A percentile compares a stretch with the other conserved stretches of the same genome.
phyloP scores from a whole-genome alignment of 2,888 invertebrate species.

The Leptinotarsa juncta region DNA sequence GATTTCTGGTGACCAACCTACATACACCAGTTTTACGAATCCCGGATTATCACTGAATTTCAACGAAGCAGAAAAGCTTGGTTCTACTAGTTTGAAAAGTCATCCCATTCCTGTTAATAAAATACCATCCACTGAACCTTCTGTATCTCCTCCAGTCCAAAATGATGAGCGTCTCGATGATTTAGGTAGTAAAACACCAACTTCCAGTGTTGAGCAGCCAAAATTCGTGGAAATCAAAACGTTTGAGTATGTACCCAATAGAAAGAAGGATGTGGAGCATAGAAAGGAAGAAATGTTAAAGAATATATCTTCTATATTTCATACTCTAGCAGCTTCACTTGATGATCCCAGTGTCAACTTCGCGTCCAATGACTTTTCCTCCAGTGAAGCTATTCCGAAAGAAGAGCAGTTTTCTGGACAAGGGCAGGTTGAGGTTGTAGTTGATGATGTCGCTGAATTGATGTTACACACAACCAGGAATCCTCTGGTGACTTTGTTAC shows the following conservation, averaged over 20 bases:
- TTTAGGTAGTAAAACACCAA: conserved; percentile 28
- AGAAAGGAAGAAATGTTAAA: conserved; percentile 65
- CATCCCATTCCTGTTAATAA: conserved; percentile 78
- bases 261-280: conserved; percentile 24
- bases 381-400: conserved; percentile 27
- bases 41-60: conserved; percentile 73
- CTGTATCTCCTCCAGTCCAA: conserved; percentile 18
- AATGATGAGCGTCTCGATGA: conserved; percentile 24
- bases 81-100: conserved; percentile 72
- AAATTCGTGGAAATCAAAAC: conserved; percentile 57
- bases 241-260: conserved; percentile 47
- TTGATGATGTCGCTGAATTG: conserved; percentile 59
- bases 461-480: conserved; percentile 60
- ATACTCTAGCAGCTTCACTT: conserved; percentile 71
- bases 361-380: conserved; percentile 8
- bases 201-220: conserved; percentile 36
- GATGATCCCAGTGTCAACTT: conserved; percentile 58
- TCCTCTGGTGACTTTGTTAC: conserved; percentile 76
- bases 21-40: conserved; percentile 77
- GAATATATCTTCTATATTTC: conserved; percentile 75
- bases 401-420: conserved; percentile 53
- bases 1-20: conserved; percentile 65
- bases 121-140: conserved; percentile 67
- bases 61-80: conserved; percentile 73
- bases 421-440: conserved; percentile 63